phyloP scores from a whole-genome alignment of 1,140 invertebrate species.

The Tetragnatha versicolor region DNA sequence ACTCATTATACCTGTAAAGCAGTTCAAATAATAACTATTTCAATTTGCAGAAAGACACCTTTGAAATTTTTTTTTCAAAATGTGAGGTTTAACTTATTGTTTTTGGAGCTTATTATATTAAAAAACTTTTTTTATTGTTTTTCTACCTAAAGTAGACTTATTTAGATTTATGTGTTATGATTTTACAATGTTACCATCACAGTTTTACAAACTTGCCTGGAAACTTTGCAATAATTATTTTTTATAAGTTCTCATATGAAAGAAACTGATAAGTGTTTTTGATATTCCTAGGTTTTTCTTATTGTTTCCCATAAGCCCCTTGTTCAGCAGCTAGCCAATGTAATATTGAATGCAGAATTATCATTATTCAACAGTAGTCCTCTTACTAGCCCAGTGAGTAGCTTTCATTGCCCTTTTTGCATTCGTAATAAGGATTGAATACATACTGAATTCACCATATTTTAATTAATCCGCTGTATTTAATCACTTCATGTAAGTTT shows the following conservation, averaged over 20 bases:
- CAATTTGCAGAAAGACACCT: not conserved
- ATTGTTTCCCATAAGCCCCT: conserved; percentile 89
- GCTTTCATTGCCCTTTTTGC: not conserved
- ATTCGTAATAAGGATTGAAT: too few species aligned
- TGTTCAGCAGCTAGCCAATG: conserved; percentile 85
- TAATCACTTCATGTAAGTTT: too few species aligned
- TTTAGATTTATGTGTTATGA: not conserved
- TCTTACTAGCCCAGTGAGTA: conserved; percentile 6
- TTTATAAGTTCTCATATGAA: too few species aligned
- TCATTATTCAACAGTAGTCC: conserved; percentile 55
- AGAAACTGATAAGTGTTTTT: too few species aligned
- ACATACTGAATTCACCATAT: too few species aligned
- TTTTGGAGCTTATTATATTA: not conserved
- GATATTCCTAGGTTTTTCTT: conserved; percentile 78
- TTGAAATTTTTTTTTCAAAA: too few species aligned
- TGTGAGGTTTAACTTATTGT: not conserved
- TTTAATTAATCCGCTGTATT: too few species aligned
- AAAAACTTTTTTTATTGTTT: not conserved
- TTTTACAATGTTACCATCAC: not conserved
- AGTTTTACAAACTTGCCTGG: not conserved
- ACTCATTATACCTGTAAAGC: not conserved
- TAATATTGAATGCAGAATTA: conserved; percentile 77
- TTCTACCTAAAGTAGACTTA: not conserved
- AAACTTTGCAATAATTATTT: not conserved
- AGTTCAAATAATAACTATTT: not conserved